A percentile compares a stretch with the other conserved stretches of the same genome.
phyloP scores from a whole-genome alignment of 1,140 invertebrate species.

The Trachelipus rathkii region DNA sequence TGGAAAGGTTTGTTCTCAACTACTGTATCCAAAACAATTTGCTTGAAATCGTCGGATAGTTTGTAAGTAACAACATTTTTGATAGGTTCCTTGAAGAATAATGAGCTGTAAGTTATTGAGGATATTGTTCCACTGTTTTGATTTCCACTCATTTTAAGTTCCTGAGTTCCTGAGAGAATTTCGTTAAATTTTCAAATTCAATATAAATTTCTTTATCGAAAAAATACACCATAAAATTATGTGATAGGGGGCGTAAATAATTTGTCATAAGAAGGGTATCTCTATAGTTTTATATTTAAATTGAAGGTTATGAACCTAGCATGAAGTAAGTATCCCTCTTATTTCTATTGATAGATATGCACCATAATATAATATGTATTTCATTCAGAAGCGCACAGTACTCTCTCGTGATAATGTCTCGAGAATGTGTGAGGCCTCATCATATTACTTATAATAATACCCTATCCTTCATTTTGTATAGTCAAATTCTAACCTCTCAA shows the following conservation, averaged over 20 bases:
- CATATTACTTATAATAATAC: no score
- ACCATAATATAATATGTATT: neutral
- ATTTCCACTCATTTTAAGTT: neutral
- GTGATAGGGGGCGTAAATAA: no score
- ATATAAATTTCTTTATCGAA: neutral
- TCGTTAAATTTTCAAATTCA: neutral
- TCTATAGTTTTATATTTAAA: neutral
- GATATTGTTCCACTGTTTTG: neutral
- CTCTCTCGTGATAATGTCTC: no score
- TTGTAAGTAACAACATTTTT: neutral
- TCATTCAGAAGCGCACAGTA: neutral
- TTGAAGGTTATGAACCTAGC: neutral
- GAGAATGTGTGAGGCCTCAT: no score
- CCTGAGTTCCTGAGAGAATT: neutral
- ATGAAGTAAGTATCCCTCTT: neutral
- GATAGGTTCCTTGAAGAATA: neutral
- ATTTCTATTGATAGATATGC: neutral
- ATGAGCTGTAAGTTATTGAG: neutral
- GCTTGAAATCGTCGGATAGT: neutral
- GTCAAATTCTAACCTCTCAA: no score
- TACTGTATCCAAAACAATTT: neutral
- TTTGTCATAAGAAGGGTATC: neutral
- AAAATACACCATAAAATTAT: no score
- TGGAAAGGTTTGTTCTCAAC: neutral
- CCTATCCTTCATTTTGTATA: no score